Evolutionary conservation across 2,797 vertebrate species (phyloP).

Genomic region (Rhynchonycteris naso): DNA sequence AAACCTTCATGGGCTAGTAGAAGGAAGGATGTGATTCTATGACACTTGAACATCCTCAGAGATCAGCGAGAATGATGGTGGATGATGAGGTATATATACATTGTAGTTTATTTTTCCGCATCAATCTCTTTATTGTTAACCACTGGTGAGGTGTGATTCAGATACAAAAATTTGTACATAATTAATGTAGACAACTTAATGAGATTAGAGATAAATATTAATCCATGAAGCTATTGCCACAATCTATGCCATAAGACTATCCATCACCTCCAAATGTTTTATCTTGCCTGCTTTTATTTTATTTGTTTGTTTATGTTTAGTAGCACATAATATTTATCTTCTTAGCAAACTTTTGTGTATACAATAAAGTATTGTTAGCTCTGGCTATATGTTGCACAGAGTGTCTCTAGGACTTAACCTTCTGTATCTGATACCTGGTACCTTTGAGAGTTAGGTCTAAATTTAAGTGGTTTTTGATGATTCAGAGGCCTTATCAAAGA

Average conservation of each 20-base stretch:
- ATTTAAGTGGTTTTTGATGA: constrained; percentile 8
- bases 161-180: background rate
- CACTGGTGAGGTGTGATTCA: background rate
- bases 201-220: background rate
- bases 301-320: background rate
- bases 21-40: background rate
- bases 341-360: background rate
- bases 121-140: background rate
- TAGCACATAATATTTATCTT: background rate
- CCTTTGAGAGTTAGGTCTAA: background rate
- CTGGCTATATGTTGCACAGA: background rate
- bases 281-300: background rate
- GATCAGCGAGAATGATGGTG: background rate
- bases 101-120: background rate
- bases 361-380: background rate
- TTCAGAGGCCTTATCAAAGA: background rate
- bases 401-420: background rate
- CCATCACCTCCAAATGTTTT: background rate
- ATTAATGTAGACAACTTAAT: background rate
- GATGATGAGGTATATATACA: background rate
- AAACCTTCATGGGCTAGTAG: background rate
- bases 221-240: background rate
- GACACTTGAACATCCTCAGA: background rate
- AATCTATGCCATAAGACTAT: background rate
- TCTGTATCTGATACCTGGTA: background rate